Conservation (phyloP, 1,140 invertebrate genomes). For the Lutraria rhynchaena region DNA sequence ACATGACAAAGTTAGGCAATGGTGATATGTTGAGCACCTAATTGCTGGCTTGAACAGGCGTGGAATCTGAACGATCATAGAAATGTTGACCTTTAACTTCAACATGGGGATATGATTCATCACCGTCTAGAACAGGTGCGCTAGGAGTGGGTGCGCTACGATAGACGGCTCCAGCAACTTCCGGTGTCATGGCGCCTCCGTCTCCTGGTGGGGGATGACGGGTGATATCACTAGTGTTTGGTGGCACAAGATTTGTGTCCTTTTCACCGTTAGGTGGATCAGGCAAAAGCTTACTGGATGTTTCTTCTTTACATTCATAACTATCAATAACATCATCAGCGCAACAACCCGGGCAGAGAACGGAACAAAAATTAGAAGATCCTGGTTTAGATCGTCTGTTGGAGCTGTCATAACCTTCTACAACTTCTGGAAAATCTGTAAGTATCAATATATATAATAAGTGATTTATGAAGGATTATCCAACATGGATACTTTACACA, state of each 20-base stretch:
- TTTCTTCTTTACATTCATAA: slow-evolving; percentile 60
- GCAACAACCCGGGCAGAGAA: slow-evolving; percentile 46
- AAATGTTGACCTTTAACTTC: slow-evolving; percentile 54
- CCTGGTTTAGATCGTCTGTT: slow-evolving; percentile 27
- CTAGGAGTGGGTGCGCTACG: slow-evolving; percentile 52
- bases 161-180: slow-evolving; percentile 54
- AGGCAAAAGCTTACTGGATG: slow-evolving; percentile 59
- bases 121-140: slow-evolving; percentile 42
- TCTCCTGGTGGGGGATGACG: neutral
- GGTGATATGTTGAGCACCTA: slow-evolving; percentile 45
- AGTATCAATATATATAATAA: neutral
- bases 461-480: too few relatives aligned
- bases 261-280: slow-evolving; percentile 23
- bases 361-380: slow-evolving; percentile 28
- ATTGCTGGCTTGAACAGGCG: slow-evolving; percentile 44
- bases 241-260: slow-evolving; percentile 18
- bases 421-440: slow-evolving; percentile 36
- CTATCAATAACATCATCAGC: slow-evolving; percentile 42
- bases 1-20: slow-evolving; percentile 9
- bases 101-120: slow-evolving; percentile 39
- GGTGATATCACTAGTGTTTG: slow-evolving; percentile 16
- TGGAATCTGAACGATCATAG: slow-evolving; percentile 49
- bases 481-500: too few relatives aligned
- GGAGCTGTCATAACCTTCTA: neutral
- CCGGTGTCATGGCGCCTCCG: slow-evolving; percentile 1